A percentile compares a stretch with the other conserved stretches of the same genome.
Conservation (phyloP, 2,113 vertebrate species). For the Emydura subglobosa region DNA sequence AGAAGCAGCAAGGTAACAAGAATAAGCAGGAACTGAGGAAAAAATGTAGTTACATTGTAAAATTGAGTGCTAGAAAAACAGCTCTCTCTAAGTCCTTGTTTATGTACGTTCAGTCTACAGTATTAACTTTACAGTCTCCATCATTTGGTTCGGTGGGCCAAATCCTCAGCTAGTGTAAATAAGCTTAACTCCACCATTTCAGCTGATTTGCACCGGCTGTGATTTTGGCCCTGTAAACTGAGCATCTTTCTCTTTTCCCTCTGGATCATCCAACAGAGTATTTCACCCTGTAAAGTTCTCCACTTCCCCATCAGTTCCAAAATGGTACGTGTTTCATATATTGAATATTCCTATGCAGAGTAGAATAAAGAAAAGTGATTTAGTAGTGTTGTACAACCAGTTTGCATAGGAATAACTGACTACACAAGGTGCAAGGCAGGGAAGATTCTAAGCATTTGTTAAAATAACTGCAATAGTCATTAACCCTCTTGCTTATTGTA, state of each 20-base stretch:
- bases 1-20: not conserved
- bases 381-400: not conserved
- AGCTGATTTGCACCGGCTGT: not conserved
- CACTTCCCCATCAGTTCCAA: not conserved
- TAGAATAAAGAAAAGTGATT: not conserved
- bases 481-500: not conserved
- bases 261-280: not conserved
- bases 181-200: not conserved
- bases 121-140: not conserved
- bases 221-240: not conserved
- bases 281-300: not conserved
- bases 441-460: not conserved
- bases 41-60: not conserved
- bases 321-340: not conserved
- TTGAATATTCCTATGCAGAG: not conserved
- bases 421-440: not conserved
- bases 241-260: not conserved
- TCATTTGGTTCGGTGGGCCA: not conserved
- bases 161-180: not conserved
- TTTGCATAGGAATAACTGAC: accelerated
- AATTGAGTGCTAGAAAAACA: not conserved
- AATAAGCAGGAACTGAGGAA: not conserved
- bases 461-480: not conserved
- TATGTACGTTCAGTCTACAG: not conserved
- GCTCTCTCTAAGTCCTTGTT: not conserved